phyloP scores from a whole-genome alignment of 2,797 vertebrate species.

The Acanthiza pusilla region DNA sequence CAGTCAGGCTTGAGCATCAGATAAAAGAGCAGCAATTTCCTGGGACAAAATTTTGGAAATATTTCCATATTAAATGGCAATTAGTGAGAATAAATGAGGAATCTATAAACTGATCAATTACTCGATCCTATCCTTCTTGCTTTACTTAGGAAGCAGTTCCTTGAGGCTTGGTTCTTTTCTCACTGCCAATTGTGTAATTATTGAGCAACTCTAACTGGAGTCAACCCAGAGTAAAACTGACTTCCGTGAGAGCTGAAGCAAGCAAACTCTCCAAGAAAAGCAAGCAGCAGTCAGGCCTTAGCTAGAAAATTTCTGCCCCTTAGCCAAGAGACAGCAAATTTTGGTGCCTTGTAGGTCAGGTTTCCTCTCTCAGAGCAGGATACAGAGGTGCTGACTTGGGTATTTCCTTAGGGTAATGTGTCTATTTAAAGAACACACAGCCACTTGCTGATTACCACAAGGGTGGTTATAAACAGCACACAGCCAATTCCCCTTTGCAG shows the following conservation, averaged over 20 bases:
- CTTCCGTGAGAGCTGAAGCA: not conserved
- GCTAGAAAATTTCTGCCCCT: constrained; percentile 3
- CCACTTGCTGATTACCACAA: constrained; percentile 21
- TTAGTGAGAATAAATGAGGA: not conserved
- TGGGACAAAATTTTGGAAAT: constrained; percentile 15
- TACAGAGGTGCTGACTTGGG: constrained; percentile 59
- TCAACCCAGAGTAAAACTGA: not conserved
- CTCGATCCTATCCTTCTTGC: not conserved
- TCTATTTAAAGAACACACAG: constrained; percentile 47
- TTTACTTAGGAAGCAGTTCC: constrained; percentile 6
- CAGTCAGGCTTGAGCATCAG: not conserved
- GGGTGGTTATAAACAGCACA: not conserved
- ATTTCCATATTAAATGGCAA: not conserved
- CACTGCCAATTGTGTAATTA: not conserved
- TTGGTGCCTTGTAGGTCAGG: constrained; percentile 24
- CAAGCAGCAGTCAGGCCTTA: not conserved
- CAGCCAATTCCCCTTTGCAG: not conserved
- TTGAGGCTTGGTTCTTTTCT: not conserved
- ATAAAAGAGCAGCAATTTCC: not conserved
- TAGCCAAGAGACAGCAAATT: not conserved
- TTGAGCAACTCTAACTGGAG: not conserved
- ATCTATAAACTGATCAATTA: not conserved
- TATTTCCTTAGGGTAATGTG: constrained; percentile 35
- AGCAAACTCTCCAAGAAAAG: not conserved
- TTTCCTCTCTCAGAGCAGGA: constrained; percentile 56